These are phyloP conservation scores for Synergus umbraculus DNA, from an alignment of 2,888 invertebrate genomes.

Conservation along the genomic window DNA sequence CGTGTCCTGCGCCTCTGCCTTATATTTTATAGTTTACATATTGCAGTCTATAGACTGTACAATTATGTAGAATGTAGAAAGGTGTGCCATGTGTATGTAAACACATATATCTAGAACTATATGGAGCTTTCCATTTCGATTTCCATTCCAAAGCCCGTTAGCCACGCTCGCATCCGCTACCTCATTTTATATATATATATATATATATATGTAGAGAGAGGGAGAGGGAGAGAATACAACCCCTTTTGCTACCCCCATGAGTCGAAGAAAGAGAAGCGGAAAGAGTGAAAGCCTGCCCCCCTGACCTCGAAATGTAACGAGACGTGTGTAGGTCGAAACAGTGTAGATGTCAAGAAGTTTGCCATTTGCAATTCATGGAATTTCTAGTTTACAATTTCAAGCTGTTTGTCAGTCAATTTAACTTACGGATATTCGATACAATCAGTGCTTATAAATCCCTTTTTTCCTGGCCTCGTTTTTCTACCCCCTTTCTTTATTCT, in stretches of 20 bases:
- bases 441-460: no score
- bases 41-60: not conserved
- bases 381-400: not conserved
- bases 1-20: slow-evolving; percentile 5
- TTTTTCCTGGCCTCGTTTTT: no score
- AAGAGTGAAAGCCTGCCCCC: slow-evolving; percentile 30
- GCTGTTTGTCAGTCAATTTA: no score
- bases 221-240: no score
- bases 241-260: not conserved
- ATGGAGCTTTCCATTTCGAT: not conserved
- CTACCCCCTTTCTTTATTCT: no score
- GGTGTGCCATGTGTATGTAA: not conserved
- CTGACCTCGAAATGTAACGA: slow-evolving; percentile 15
- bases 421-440: no score
- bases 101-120: not conserved
- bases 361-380: not conserved
- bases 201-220: not conserved
- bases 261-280: not conserved
- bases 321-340: not conserved
- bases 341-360: not conserved
- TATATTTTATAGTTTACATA: not conserved
- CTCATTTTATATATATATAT: not conserved
- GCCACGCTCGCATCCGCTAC: not conserved
- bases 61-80: not conserved
- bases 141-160: not conserved